These are phyloP conservation scores for Lasioglossum vierecki DNA, from an alignment of 2,888 invertebrate genomes.

Conservation along the genomic window DNA sequence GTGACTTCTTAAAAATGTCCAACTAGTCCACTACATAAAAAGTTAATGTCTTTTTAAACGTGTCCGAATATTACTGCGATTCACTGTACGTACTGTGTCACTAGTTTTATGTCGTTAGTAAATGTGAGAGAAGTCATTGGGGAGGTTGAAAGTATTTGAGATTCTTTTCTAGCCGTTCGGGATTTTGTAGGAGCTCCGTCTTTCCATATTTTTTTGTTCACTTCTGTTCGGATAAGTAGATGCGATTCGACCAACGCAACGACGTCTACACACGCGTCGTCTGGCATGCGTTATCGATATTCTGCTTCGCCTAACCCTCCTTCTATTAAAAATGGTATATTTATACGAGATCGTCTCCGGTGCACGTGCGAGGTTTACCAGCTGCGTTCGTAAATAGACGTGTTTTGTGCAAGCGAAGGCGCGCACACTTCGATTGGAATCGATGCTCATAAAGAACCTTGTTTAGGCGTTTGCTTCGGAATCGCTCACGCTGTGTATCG, in stretches of 20 bases:
- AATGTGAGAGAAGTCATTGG: not conserved
- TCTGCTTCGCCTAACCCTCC: constrained; percentile 46
- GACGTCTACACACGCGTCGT: constrained; percentile 16
- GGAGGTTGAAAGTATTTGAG: not conserved
- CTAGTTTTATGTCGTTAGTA: not conserved
- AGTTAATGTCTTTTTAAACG: no score
- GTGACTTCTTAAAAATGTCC: no score
- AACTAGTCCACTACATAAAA: no score
- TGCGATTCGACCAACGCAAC: constrained; percentile 6
- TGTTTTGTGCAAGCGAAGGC: constrained; percentile 22
- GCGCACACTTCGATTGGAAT: constrained; percentile 19
- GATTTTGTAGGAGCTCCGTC: not conserved
- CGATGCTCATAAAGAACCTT: constrained; percentile 25
- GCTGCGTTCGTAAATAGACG: constrained; percentile 42
- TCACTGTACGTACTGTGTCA: not conserved
- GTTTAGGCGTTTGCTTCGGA: constrained; percentile 12
- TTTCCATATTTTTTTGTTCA: not conserved
- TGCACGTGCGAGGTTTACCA: constrained; percentile 22
- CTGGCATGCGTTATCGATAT: constrained; percentile 46
- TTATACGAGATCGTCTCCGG: constrained; percentile 50
- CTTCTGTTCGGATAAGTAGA: not conserved
- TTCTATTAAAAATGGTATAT: constrained; percentile 59
- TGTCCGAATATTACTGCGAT: no score
- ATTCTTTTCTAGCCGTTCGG: not conserved
- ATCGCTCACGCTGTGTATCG: not conserved